Evolutionary conservation across 2,113 vertebrate genomes (phyloP).

Genomic region (Ranitomeya variabilis): DNA sequence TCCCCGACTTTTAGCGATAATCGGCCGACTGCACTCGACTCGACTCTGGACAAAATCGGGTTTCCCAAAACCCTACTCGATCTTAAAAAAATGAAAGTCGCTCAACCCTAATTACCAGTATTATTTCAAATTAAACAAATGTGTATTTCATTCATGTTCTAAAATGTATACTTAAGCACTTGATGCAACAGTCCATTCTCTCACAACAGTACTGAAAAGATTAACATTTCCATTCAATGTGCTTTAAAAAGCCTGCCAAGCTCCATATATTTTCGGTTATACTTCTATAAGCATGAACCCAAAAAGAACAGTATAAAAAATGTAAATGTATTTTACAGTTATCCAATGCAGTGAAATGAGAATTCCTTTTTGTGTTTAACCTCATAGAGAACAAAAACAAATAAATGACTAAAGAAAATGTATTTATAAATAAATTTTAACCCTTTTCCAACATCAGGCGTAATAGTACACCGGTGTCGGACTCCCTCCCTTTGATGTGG

Average conservation of each 20-base stretch:
- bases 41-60: too few relatives aligned
- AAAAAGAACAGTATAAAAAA: neutral
- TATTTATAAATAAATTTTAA: too few relatives aligned
- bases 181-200: neutral
- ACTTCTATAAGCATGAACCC: neutral
- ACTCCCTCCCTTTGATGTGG: too few relatives aligned
- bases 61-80: too few relatives aligned
- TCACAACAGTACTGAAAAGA: conserved; percentile 1
- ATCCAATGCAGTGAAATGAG: neutral
- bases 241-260: neutral
- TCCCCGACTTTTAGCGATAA: too few relatives aligned
- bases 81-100: too few relatives aligned
- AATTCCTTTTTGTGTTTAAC: neutral
- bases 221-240: conserved; percentile 16
- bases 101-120: neutral
- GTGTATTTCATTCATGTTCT: conserved; percentile 2
- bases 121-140: neutral
- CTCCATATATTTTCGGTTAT: neutral
- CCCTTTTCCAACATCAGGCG: too few relatives aligned
- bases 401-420: too few relatives aligned
- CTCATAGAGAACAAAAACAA: too few relatives aligned
- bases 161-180: conserved; percentile 1
- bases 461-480: too few relatives aligned
- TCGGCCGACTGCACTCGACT: too few relatives aligned
- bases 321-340: neutral